Conservation (phyloP, 2,797 vertebrate genomes). For the Sebastes kiyomatsui region DNA sequence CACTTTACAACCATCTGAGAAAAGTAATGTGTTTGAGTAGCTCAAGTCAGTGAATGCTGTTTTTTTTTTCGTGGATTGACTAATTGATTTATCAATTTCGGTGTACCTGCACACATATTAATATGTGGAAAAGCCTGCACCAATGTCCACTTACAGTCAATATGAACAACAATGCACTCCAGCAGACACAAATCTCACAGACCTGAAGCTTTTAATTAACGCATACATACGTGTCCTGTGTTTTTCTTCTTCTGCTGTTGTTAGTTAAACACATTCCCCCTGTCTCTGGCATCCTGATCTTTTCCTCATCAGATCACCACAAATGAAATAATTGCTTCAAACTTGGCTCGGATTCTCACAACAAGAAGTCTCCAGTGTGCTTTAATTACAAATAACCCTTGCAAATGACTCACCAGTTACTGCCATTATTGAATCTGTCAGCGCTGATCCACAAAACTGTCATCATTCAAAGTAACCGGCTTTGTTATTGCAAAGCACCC, state of each 20-base stretch:
- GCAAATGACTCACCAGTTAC: slow-evolving; percentile 69
- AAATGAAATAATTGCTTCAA: slow-evolving; percentile 56
- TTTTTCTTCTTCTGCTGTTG: slow-evolving; percentile 8
- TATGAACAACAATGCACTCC: not conserved
- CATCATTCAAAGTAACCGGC: slow-evolving; percentile 57
- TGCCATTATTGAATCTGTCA: slow-evolving; percentile 75
- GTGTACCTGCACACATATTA: not conserved
- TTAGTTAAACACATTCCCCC: slow-evolving; percentile 32
- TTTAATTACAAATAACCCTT: slow-evolving; percentile 70
- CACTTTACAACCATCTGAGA: not conserved
- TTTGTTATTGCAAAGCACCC: slow-evolving; percentile 59
- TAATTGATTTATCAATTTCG: not conserved
- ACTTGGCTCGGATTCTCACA: slow-evolving; percentile 49
- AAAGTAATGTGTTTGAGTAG: not conserved
- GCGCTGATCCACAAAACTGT: slow-evolving; percentile 62
- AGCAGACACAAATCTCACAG: not conserved
- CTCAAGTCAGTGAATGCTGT: not conserved
- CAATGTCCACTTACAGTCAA: not conserved
- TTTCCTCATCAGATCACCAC: slow-evolving; percentile 41
- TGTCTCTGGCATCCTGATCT: slow-evolving; percentile 30
- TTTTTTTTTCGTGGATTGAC: not conserved
- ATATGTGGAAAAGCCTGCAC: not conserved
- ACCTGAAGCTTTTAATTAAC: slow-evolving; percentile 37
- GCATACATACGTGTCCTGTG: not conserved
- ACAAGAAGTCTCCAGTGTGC: slow-evolving; percentile 64